Conservation (phyloP, 2,888 invertebrate genomes). For the Hedychridium roseum region DNA sequence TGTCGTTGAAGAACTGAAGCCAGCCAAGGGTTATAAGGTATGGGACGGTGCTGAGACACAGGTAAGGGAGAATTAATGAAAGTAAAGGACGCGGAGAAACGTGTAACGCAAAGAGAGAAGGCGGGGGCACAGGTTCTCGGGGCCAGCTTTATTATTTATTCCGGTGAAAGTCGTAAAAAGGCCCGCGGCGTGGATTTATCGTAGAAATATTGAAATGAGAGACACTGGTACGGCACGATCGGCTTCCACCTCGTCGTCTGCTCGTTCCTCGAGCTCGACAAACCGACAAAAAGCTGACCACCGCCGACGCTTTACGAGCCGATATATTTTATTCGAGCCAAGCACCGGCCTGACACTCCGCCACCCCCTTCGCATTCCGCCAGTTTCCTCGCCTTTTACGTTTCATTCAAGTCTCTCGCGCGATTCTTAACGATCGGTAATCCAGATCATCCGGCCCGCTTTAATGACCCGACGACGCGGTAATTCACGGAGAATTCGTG, state of each 20-base stretch:
- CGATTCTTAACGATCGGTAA: background rate
- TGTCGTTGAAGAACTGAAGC: no score
- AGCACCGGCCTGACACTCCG: slow-evolving; percentile 17
- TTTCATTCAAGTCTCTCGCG: background rate
- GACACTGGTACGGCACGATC: slow-evolving; percentile 29
- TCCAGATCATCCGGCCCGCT: slow-evolving; percentile 1
- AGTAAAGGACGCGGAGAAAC: background rate
- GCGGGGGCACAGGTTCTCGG: slow-evolving; percentile 18
- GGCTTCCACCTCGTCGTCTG: slow-evolving; percentile 1
- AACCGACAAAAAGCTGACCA: slow-evolving; percentile 28
- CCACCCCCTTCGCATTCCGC: background rate
- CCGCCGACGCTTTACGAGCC: slow-evolving; percentile 38
- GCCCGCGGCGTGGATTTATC: slow-evolving; percentile 53
- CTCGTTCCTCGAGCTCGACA: slow-evolving; percentile 3
- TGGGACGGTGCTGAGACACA: no score
- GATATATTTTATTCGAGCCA: slow-evolving; percentile 36
- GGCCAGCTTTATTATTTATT: slow-evolving; percentile 53
- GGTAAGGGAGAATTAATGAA: slow-evolving; percentile 5
- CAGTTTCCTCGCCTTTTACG: slow-evolving; percentile 10
- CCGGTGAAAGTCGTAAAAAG: slow-evolving; percentile 53
- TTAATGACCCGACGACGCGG: background rate
- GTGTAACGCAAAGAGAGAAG: background rate
- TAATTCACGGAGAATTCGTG: no score
- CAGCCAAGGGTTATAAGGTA: no score
- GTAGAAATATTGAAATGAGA: slow-evolving; percentile 59